These are phyloP conservation scores for Lipophrys pholis DNA, from an alignment of 2,113 vertebrate species.

Conservation along the genomic window DNA sequence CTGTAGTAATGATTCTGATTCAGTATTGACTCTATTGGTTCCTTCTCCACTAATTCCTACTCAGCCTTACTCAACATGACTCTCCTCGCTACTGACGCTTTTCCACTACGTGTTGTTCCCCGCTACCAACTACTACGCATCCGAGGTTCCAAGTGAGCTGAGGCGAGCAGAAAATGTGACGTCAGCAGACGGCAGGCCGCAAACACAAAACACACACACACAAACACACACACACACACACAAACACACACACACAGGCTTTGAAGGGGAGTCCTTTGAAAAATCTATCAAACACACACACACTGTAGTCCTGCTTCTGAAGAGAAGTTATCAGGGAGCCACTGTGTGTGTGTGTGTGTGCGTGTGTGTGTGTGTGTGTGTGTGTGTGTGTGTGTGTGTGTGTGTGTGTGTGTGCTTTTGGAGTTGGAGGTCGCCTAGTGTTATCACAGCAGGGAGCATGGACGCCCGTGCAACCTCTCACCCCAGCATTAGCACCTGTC, in stretches of 20 bases:
- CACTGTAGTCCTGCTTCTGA: slow-evolving; percentile 46
- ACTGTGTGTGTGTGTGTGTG: slow-evolving; percentile 32
- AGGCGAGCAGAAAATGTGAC: too few species aligned
- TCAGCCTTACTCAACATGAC: slow-evolving; percentile 29
- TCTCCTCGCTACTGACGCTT: too few species aligned
- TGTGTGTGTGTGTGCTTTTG: slow-evolving; percentile 47
- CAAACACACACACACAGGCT: slow-evolving; percentile 31
- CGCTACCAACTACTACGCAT: too few species aligned
- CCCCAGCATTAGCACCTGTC: slow-evolving; percentile 76
- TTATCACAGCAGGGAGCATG: slow-evolving; percentile 69
- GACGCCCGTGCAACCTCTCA: slow-evolving; percentile 74
- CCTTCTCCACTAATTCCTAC: too few species aligned
- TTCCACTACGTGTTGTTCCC: too few species aligned
- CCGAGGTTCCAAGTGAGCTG: too few species aligned
- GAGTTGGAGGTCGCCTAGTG: slow-evolving; percentile 50
- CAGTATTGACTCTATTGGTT: too few species aligned
- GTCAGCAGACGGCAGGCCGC: not conserved
- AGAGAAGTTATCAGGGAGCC: slow-evolving; percentile 67
- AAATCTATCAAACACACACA: slow-evolving; percentile 54
- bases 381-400: slow-evolving; percentile 28
- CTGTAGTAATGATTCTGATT: too few species aligned
- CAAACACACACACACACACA: slow-evolving; percentile 7
- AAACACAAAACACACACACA: slow-evolving; percentile 25
- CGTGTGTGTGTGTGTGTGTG: not conserved
- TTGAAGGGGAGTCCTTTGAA: slow-evolving; percentile 59